Evolutionary conservation across 1,140 invertebrate genomes (phyloP), one percentile per base, ranked within the genome.

Genomic region (Drosophila nebulosa): DNA sequence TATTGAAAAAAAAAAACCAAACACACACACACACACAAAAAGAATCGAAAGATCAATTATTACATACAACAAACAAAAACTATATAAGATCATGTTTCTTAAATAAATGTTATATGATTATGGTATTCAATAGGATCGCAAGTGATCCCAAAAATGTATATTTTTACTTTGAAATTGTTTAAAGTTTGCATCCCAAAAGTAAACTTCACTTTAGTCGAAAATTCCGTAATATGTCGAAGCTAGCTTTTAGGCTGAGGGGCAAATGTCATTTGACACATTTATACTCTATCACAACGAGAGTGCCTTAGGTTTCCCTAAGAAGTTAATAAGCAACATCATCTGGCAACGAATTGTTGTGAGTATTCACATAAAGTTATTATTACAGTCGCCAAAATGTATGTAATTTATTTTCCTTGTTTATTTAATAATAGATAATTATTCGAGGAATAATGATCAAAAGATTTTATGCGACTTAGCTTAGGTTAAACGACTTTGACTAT

Each of bases 81-180:
- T 74, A 70, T 57, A 78, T 58, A 63, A 65, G 66, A 42, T 64
- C 64, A 63, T 73, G 55, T 69, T 79, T 69, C 62, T 32, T 85
- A 57, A 85, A 84, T 77, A 85, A 84, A 85, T 62, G 69, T 63
- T 73, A 57, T 56, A 67, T 71, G 26, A 39, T 52, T 69, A 78
- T 78, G 61, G 61, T 78, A 78, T 72, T 67, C 52, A 60, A 60
- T 27, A 51, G 56, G 36, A 51, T 39, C 2, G 56, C 64, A 53
- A 53, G 6, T 60, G 59, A 64, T 36, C 59, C 35, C 5, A 36
- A 55, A 76, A 10, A 32, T 10, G 3, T 12, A 55, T 64, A 4
- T 22, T 32, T 46, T 3, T 26, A 6, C 24, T 24, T 10, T 69
- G 22, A 32, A 10, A 32, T 32, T 32, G 2, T 10, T 32, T 1